Evolutionary conservation across 1,140 invertebrate species (phyloP).

Genomic region (Bombus consobrinus): DNA sequence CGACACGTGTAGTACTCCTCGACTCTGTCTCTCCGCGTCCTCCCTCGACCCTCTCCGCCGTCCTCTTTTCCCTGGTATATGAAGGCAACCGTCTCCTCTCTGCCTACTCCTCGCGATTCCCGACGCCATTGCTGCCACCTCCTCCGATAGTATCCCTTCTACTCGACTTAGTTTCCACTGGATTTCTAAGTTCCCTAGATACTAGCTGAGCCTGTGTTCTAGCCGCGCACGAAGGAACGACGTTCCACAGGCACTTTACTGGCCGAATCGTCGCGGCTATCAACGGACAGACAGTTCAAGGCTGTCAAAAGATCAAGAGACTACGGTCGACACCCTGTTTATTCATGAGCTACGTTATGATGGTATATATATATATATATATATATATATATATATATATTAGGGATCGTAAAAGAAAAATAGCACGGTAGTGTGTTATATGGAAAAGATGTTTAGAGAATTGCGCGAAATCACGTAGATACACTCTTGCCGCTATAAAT

Average conservation of each 20-base stretch:
- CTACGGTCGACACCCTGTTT: conserved; percentile 22
- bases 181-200: conserved; percentile 68
- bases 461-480: background rate
- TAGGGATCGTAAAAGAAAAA: background rate
- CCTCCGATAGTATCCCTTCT: conserved; percentile 65
- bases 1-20: conserved; percentile 75
- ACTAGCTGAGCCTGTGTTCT: conserved; percentile 47
- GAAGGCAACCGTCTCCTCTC: conserved; percentile 62
- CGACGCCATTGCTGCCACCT: conserved; percentile 64
- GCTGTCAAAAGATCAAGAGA: conserved; percentile 4
- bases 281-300: conserved; percentile 16
- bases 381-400: too few species aligned
- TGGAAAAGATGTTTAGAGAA: background rate
- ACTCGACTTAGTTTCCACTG: conserved; percentile 56
- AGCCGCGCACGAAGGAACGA: conserved; percentile 29
- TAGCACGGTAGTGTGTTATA: background rate
- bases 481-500: background rate
- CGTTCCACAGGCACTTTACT: conserved; percentile 14
- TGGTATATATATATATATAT: too few species aligned
- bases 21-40: conserved; percentile 62
- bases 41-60: conserved; percentile 44
- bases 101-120: conserved; percentile 50
- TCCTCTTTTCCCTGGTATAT: conserved; percentile 59
- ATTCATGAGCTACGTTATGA: background rate
- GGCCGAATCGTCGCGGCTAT: conserved; percentile 32